Conservation (phyloP, 2,797 vertebrate genomes). For the Ceryle rudis region DNA sequence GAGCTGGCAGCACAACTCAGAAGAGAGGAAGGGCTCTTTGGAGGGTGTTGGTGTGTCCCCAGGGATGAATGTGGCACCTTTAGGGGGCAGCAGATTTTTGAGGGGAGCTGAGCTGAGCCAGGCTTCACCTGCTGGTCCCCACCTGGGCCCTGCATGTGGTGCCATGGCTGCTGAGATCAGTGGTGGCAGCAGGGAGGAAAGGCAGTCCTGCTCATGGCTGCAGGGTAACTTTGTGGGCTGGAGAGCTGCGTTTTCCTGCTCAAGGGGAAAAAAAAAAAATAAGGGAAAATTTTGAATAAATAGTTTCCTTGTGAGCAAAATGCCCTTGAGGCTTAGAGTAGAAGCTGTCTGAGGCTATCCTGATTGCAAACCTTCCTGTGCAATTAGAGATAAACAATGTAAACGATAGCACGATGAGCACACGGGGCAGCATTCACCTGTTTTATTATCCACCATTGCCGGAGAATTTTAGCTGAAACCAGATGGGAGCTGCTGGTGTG, state of each 20-base stretch:
- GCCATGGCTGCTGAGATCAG: accelerated
- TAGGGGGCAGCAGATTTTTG: not conserved
- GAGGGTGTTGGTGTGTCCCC: not conserved
- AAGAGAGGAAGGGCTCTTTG: not conserved
- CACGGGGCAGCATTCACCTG: not conserved
- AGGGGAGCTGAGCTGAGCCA: not conserved
- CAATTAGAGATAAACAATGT: slow-evolving; percentile 58
- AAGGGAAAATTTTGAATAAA: slow-evolving; percentile 51
- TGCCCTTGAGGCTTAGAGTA: slow-evolving; percentile 26
- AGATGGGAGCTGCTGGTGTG: not conserved
- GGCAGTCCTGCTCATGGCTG: not conserved
- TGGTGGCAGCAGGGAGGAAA: not conserved
- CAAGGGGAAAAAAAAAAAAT: not conserved
- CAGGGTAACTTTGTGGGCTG: not conserved
- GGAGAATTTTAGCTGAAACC: not conserved
- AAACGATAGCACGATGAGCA: slow-evolving; percentile 10
- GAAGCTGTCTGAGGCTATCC: slow-evolving; percentile 59
- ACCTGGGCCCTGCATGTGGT: accelerated
- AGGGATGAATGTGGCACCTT: not conserved
- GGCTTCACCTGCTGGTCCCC: not conserved
- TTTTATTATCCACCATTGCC: not conserved
- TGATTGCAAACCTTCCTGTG: slow-evolving; percentile 50
- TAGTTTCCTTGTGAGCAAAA: slow-evolving; percentile 48
- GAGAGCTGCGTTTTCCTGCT: not conserved
- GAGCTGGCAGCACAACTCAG: not conserved